Evolutionary conservation across 2,888 invertebrate genomes (phyloP), one percentile per base, ranked within the genome.

Genomic region (Dryobotodes eremita): DNA sequence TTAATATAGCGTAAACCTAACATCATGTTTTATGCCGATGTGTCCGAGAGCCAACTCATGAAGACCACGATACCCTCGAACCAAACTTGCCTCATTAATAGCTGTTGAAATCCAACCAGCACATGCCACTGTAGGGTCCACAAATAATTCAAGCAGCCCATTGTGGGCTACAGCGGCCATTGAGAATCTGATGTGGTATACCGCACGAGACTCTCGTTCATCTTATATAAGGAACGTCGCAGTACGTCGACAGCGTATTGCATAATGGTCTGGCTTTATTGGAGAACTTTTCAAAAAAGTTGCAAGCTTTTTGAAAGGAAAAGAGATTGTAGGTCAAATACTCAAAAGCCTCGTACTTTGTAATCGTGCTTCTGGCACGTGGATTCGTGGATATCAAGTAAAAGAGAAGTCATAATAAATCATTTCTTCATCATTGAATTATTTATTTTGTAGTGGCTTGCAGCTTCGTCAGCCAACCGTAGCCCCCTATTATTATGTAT

Each of bases 241-340:
- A 69, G 61, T 69, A 85, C 55, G n/a, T 64, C 65, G 69, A 70
- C 50, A 20, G 46, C n/a, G 42, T 62, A 70, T 82, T 82, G 71
- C 57, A 82, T 70, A 72, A 70, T 82, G 26, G 61, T 57, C 71
- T 48, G 20, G n/a, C 62, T 74, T 59, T 85, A 82, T 77, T 84
- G 48, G 48, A 76, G 61, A 68, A 71, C 65, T 83, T 85, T 85
- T 79, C 46, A 79, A 83, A 78, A 71, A 71, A 59, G 50, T 57
- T 57, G 46, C 64, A 17, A 57, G 57, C 15, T n/a, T 65, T 53
- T 55, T 69, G 15, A 42, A 26, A 50, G 26, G 23, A 4, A 50
- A 15, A 7, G 53, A 26, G 42, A 57, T 53, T 46, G n/a, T 53
- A 46, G n/a, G 15, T 59, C 42, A 46, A 31, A 57, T 72, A 31